Evolutionary conservation across 2,888 invertebrate species (phyloP).

Genomic region (Rhabditoides inermis): DNA sequence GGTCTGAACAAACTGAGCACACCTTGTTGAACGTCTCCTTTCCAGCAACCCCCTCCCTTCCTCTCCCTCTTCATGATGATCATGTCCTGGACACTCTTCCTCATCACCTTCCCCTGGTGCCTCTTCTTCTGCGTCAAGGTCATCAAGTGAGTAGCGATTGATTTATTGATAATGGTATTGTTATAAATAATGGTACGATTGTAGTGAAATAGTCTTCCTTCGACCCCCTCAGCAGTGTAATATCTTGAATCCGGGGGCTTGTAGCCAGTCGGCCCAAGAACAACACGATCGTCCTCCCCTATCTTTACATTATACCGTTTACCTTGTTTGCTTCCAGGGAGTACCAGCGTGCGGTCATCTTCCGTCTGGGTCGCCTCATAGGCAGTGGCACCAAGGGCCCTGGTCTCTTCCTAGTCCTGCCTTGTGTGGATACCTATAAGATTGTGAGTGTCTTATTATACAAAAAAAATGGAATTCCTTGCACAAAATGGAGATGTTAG

Average conservation of each 20-base stretch:
- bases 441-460: conserved; percentile 25
- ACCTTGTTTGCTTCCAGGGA: conserved; percentile 51
- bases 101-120: conserved; percentile 48
- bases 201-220: too few relatives aligned
- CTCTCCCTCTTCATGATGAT: conserved; percentile 38
- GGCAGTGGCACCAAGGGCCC: conserved; percentile 70
- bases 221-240: too few relatives aligned
- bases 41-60: conserved; percentile 37
- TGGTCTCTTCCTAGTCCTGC: conserved; percentile 84
- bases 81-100: conserved; percentile 40
- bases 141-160: conserved; percentile 33
- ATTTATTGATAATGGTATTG: background rate
- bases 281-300: background rate
- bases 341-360: conserved; percentile 74
- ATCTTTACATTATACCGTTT: background rate
- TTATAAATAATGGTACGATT: too few relatives aligned
- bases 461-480: background rate
- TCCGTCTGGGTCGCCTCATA: conserved; percentile 70
- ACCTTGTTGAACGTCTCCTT: background rate
- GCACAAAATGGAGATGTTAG: background rate
- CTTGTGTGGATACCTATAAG: conserved; percentile 75
- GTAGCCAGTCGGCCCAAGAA: background rate
- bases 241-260: too few relatives aligned
- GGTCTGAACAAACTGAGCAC: background rate
- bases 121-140: conserved; percentile 48